Percentiles rank a stretch among this genome's conserved stretches.
Evolutionary conservation across 1,140 invertebrate species (phyloP).

Genomic region (Bacillus rossius): DNA sequence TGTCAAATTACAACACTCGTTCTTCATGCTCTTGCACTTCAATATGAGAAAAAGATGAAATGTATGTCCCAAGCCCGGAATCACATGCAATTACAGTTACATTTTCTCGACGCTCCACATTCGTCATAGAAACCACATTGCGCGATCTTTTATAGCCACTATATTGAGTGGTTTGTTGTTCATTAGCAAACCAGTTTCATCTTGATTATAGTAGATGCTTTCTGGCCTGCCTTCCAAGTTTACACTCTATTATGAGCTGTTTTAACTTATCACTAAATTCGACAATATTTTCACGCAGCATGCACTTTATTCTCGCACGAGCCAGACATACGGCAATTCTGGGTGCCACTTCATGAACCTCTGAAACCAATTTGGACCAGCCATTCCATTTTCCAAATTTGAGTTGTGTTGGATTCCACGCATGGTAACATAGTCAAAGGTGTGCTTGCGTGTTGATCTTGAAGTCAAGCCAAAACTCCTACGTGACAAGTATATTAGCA

Average conservation of each 20-base stretch:
- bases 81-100: background rate
- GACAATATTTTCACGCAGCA: too few species aligned
- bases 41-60: background rate
- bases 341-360: background rate
- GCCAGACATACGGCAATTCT: background rate
- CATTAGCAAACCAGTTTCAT: background rate
- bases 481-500: background rate
- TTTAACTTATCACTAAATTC: background rate
- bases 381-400: background rate
- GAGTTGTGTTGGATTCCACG: background rate
- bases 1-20: background rate
- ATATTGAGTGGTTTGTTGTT: background rate
- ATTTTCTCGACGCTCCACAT: background rate
- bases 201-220: too few species aligned
- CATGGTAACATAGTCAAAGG: background rate
- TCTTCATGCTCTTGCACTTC: background rate
- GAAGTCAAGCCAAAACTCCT: background rate
- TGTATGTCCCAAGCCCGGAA: background rate
- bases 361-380: background rate
- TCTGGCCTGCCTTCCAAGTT: background rate
- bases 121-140: background rate
- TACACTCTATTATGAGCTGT: background rate
- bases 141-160: background rate
- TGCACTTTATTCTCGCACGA: background rate
- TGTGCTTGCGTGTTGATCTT: background rate